Conservation (phyloP, 1,140 invertebrate species). For the Microplitis demolitor region DNA sequence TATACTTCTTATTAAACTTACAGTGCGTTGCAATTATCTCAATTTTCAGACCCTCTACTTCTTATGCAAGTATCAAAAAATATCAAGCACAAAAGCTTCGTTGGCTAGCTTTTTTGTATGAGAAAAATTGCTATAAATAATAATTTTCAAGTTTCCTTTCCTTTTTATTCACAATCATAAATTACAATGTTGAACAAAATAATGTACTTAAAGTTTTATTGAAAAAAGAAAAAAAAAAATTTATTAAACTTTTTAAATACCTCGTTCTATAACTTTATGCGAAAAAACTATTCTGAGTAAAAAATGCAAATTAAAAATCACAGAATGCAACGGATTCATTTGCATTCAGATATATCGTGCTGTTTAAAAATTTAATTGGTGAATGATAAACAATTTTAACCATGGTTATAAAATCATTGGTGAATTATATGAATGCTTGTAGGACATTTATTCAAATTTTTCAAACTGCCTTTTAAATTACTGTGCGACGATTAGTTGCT, state of each 20-base stretch:
- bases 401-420: not conserved
- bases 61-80: not conserved
- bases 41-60: not conserved
- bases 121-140: not conserved
- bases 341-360: not conserved
- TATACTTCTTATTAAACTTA: constrained; percentile 12
- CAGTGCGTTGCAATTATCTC: constrained; percentile 16
- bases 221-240: not conserved
- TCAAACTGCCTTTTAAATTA: too few species aligned
- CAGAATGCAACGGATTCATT: not conserved
- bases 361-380: constrained; percentile 1
- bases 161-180: not conserved
- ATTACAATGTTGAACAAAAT: not conserved
- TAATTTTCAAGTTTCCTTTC: not conserved
- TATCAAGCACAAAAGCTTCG: not conserved
- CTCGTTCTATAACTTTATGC: not conserved
- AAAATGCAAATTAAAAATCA: constrained; percentile 4
- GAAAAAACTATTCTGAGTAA: not conserved
- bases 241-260: not conserved
- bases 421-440: too few species aligned
- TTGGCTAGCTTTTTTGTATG: not conserved
- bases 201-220: not conserved
- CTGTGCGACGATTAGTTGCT: too few species aligned
- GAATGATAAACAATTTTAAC: constrained; percentile 8
- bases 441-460: too few species aligned